phyloP scores from a whole-genome alignment of 2,888 invertebrate species.

The Hypercompe scribonia region DNA sequence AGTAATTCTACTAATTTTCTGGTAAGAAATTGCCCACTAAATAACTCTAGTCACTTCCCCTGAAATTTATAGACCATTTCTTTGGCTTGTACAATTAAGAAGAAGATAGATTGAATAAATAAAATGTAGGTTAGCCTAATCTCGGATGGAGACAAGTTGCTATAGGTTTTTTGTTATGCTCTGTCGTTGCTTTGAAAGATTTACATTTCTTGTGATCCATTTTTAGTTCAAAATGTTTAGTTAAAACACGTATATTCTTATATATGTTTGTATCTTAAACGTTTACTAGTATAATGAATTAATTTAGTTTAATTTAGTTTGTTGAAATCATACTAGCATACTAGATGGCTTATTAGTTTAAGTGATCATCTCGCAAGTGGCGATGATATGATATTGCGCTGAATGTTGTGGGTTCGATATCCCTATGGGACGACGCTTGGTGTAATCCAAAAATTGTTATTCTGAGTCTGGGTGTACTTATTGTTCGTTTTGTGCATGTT shows the following conservation, averaged over 20 bases:
- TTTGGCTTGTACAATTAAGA: slow-evolving; percentile 55
- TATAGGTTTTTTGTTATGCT: neutral
- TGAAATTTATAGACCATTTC: slow-evolving; percentile 56
- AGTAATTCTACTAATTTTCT: slow-evolving; percentile 50
- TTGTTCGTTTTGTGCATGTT: no score
- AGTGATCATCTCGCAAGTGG: no score
- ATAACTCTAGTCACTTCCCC: slow-evolving; percentile 53
- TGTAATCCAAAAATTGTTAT: no score
- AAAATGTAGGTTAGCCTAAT: slow-evolving; percentile 46
- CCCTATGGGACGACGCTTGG: no score
- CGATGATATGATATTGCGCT: no score
- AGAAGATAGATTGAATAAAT: slow-evolving; percentile 50
- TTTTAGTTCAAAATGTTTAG: neutral
- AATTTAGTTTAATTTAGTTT: no score
- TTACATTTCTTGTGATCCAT: neutral
- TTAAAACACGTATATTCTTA: neutral
- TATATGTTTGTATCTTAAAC: neutral
- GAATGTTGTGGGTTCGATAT: no score
- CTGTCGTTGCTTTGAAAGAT: neutral
- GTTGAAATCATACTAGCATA: no score
- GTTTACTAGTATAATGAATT: neutral
- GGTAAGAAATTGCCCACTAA: slow-evolving; percentile 58
- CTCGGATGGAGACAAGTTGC: slow-evolving; percentile 18
- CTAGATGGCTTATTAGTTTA: no score
- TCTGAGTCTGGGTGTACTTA: no score